Evolutionary conservation across 2,113 vertebrate species (phyloP), one percentile per base, ranked within the genome.

Genomic region (Pelecanoides urinatrix): DNA sequence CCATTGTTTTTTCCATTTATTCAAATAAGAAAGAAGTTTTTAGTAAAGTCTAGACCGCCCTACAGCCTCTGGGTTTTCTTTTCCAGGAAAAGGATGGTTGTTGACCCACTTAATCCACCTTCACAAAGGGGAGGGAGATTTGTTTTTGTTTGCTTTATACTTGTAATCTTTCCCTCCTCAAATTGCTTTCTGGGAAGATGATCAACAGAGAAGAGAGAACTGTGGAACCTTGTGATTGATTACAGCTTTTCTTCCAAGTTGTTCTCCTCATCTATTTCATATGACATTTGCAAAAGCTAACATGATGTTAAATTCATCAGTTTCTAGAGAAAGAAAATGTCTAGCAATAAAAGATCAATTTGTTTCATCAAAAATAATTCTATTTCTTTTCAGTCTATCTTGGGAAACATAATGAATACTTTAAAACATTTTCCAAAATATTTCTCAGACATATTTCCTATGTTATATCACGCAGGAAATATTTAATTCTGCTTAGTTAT

Each of bases 211-310:
- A 84, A 82, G 45, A 92, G 76, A 94, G 53, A 95, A 93, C 22
- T 88, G 61, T 83, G 52, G 76, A 68, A 94, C 50, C 73, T 59
- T 68, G 50, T 95, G 95, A 97, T 87, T 93, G 95, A 97, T 95
- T 96, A 96, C 38, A 92, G 83, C 62, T 89, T 97, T 96, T 97
- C 77, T 97, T 84, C 74, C 49, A 86, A 92, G 80, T 88, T 86
- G 74, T 11, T 95, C 74, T 96, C 72, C 83, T 94, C 97, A 95
- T 96, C 84, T 96, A 95, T 97, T 96, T 97, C 68, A 71, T 52
- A 73, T 71, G 88, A 95, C 96, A 97, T 92, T 96, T 96, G 91
- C 93, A 96, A 97, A 97, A 96, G 86, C 86, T 94, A 89, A 91
- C 68, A 86, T 74, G 74, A 97, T 95, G 88, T 95, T 97, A 94